Evolutionary conservation across 2,113 vertebrate species (phyloP).

Genomic region (Laticauda laticaudata): DNA sequence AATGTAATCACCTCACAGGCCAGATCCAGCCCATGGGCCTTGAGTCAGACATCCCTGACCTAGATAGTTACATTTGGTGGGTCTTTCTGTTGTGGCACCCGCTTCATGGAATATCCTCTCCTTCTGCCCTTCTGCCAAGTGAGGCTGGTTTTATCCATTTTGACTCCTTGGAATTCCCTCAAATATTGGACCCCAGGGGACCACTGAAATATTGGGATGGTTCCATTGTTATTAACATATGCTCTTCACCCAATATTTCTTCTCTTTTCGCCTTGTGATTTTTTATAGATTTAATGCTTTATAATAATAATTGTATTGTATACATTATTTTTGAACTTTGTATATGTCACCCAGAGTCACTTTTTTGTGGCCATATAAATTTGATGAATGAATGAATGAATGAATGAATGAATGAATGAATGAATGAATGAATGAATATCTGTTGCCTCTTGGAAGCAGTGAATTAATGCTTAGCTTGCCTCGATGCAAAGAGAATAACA

Average conservation of each 20-base stretch:
- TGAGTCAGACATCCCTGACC: too few relatives aligned
- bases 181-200: neutral
- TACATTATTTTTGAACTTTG: neutral
- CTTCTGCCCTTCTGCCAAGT: too few relatives aligned
- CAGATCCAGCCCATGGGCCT: too few relatives aligned
- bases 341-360: neutral
- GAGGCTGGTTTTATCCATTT: neutral
- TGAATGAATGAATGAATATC: neutral
- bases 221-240: neutral
- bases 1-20: too few relatives aligned
- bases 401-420: too few relatives aligned
- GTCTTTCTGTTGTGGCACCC: neutral
- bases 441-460: neutral
- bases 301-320: neutral
- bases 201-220: neutral
- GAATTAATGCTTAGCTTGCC: neutral
- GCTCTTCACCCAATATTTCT: neutral
- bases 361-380: neutral
- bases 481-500: neutral
- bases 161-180: neutral
- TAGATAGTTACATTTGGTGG: neutral
- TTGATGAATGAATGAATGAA: neutral
- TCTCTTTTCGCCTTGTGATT: neutral
- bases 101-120: neutral
- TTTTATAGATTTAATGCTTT: too few relatives aligned